Conservation (phyloP, 2,113 vertebrate species). For the Zosterops pallidus region DNA sequence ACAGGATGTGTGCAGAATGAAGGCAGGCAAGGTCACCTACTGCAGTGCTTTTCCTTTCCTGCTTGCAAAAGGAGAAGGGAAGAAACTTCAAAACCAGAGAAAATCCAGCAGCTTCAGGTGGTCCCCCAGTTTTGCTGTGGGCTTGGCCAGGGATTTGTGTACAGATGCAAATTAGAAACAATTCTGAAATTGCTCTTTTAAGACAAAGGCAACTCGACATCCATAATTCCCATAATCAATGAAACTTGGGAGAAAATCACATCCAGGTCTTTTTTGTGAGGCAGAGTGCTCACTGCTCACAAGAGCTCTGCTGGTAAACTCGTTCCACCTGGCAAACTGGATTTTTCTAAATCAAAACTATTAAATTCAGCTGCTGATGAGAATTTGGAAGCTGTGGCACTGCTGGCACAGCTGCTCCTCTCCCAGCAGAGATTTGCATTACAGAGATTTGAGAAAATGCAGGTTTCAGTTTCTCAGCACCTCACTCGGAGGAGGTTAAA, state of each 20-base stretch:
- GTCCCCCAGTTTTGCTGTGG: not conserved
- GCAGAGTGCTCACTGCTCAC: not conserved
- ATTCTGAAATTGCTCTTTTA: not conserved
- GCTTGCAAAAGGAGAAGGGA: not conserved
- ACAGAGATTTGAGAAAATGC: not conserved
- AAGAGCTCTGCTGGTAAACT: not conserved
- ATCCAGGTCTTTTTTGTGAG: not conserved
- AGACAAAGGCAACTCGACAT: conserved; percentile 1
- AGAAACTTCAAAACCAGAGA: not conserved
- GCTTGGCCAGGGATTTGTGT: conserved; percentile 22
- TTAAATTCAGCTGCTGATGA: not conserved
- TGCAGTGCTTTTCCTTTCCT: not conserved
- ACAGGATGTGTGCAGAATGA: not conserved
- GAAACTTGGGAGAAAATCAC: not conserved
- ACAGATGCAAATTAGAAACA: not conserved
- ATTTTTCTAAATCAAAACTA: conserved; percentile 5
- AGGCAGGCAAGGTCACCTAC: conserved; percentile 28
- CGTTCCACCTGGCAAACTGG: conserved; percentile 9
- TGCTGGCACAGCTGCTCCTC: not conserved
- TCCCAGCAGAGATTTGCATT: not conserved
- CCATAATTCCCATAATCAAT: conserved; percentile 26
- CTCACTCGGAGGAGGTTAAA: not conserved
- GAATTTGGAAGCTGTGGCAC: not conserved
- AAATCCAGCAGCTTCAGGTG: not conserved
- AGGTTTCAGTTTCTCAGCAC: not conserved